These are phyloP conservation scores for Zonitis immaculata DNA, from an alignment of 2,888 invertebrate species.

Conservation along the genomic window DNA sequence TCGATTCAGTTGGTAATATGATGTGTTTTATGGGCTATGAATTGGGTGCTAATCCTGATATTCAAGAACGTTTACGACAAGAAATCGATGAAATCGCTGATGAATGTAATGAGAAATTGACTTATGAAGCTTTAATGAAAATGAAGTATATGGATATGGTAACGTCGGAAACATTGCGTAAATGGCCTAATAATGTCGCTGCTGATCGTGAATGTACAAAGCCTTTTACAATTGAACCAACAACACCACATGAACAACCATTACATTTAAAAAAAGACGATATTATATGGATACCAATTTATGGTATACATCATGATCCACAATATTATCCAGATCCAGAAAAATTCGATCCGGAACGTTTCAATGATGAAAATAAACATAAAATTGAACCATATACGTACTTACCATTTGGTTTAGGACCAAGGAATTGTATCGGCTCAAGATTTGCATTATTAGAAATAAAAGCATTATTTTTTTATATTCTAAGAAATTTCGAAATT, in stretches of 20 bases:
- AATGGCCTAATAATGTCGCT: constrained; percentile 49
- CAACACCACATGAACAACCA: constrained; percentile 20
- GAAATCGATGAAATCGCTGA: constrained; percentile 38
- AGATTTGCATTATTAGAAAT: too few relatives aligned
- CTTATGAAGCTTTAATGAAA: constrained; percentile 47
- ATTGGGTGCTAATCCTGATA: constrained; percentile 54
- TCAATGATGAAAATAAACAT: constrained; percentile 50
- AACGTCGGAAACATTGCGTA: constrained; percentile 43
- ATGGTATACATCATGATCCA: constrained; percentile 34
- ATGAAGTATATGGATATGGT: constrained; percentile 55
- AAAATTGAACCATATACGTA: constrained; percentile 48
- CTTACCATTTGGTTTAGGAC: constrained; percentile 50
- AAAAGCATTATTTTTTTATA: too few relatives aligned
- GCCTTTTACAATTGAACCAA: constrained; percentile 45
- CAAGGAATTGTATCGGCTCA: too few relatives aligned
- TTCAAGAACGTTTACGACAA: constrained; percentile 40
- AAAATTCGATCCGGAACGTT: constrained; percentile 35
- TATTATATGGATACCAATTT: constrained; percentile 35
- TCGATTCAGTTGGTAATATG: constrained; percentile 47
- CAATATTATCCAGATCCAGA: too few relatives aligned
- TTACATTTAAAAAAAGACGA: constrained; percentile 31
- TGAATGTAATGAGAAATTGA: constrained; percentile 34
- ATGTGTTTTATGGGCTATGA: constrained; percentile 53
- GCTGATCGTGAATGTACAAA: constrained; percentile 52
- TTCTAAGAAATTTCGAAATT: constrained; percentile 39